Percentiles rank a stretch among this genome's conserved stretches.
Evolutionary conservation across 2,888 invertebrate genomes (phyloP).

Genomic region (Dasypogon diadema): DNA sequence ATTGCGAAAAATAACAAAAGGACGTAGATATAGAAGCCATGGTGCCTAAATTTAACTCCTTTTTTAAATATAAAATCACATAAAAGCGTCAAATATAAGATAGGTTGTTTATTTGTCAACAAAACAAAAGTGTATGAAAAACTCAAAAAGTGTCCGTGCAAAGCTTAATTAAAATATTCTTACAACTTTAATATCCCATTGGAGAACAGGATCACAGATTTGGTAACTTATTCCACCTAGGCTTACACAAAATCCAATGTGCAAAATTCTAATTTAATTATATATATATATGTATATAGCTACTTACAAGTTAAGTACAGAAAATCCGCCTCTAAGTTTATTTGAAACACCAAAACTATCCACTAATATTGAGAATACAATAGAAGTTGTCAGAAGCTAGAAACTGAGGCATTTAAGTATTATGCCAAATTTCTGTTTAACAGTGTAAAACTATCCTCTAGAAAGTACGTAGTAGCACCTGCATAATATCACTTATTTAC

Average conservation of each 20-base stretch:
- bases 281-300: slow-evolving; percentile 13
- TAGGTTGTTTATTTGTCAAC: neutral
- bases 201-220: slow-evolving; percentile 57
- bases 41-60: no score
- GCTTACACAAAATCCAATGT: slow-evolving; percentile 50
- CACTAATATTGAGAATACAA: neutral
- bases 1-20: no score
- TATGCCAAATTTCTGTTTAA: neutral
- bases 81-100: no score
- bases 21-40: no score
- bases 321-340: neutral
- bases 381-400: no score
- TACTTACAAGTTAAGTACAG: slow-evolving; percentile 25
- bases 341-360: neutral
- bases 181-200: slow-evolving; percentile 41
- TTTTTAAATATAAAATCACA: no score
- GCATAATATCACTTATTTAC: slow-evolving; percentile 43
- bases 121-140: neutral
- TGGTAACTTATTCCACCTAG: slow-evolving; percentile 58
- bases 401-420: no score
- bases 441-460: slow-evolving; percentile 13
- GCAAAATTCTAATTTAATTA: slow-evolving; percentile 15
- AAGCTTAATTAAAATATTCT: neutral
- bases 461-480: slow-evolving; percentile 43
- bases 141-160: neutral